Conservation (phyloP, 2,888 invertebrate species). For the Adelphocoris suturalis region DNA sequence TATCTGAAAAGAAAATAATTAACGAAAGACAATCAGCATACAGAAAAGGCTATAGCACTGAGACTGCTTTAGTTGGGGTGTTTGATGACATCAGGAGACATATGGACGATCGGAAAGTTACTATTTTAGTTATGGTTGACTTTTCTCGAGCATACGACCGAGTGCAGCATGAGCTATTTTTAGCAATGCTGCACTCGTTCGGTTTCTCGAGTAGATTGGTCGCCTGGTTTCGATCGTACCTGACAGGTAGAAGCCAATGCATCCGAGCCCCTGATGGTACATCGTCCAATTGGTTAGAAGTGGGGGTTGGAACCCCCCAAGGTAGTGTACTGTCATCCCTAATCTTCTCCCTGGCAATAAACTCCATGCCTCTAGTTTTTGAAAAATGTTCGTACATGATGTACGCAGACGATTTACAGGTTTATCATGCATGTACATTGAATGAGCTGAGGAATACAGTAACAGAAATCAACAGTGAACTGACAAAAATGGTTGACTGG, state of each 20-base stretch:
- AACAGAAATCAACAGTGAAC: background rate
- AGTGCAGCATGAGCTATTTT: background rate
- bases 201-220: background rate
- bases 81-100: background rate
- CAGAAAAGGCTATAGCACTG: background rate
- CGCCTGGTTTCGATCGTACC: constrained; percentile 8
- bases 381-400: background rate
- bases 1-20: background rate
- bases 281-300: background rate
- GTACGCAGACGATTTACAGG: background rate
- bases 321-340: background rate
- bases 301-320: background rate
- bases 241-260: background rate
- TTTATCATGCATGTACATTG: background rate
- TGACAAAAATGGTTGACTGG: background rate
- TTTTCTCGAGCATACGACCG: background rate
- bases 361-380: constrained; percentile 1
- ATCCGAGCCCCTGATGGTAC: background rate
- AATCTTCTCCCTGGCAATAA: background rate
- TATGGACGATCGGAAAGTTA: background rate
- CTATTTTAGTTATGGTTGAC: background rate
- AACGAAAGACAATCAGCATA: background rate
- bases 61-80: background rate
- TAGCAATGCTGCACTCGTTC: background rate
- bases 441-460: background rate